Conservation (phyloP, 2,797 vertebrate genomes). For the Takifugu ocellatus region DNA sequence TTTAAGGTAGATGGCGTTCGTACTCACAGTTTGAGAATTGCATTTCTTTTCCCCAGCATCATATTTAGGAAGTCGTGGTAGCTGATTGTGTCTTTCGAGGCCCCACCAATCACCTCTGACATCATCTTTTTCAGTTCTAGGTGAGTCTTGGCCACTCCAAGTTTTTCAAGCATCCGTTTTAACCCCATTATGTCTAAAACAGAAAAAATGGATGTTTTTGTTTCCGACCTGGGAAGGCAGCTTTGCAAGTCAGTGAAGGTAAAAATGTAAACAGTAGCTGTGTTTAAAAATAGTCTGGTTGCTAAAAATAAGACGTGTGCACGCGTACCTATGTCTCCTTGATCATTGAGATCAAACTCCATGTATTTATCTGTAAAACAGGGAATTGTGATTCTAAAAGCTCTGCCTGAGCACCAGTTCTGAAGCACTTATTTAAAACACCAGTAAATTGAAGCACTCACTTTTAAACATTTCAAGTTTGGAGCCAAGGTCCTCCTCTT, state of each 20-base stretch:
- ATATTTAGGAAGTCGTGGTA: conserved; percentile 81
- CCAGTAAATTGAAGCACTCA: conserved; percentile 44
- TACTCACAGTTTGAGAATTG: conserved; percentile 82
- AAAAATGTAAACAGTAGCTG: background rate
- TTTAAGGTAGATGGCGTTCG: background rate
- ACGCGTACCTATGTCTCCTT: conserved; percentile 81
- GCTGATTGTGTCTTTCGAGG: conserved; percentile 70
- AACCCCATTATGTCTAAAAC: conserved; percentile 80
- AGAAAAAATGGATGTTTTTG: background rate
- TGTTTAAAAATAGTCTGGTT: background rate
- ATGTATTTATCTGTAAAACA: conserved; percentile 78
- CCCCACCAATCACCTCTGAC: conserved; percentile 71
- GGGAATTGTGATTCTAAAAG: conserved; percentile 9
- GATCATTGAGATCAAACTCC: conserved; percentile 84
- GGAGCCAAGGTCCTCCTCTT: conserved; percentile 74
- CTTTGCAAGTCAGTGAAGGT: background rate
- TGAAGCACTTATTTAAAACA: background rate
- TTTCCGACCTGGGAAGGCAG: background rate
- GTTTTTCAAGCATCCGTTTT: conserved; percentile 84
- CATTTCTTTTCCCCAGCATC: conserved; percentile 84
- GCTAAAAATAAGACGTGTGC: background rate
- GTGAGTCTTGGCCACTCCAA: conserved; percentile 82
- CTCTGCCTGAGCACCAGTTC: background rate
- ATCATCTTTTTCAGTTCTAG: conserved; percentile 86
- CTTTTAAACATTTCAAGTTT: conserved; percentile 82